Base-by-base conservation (phyloP, 2,113 vertebrate genomes). In the Polypterus senegalus region DNA sequence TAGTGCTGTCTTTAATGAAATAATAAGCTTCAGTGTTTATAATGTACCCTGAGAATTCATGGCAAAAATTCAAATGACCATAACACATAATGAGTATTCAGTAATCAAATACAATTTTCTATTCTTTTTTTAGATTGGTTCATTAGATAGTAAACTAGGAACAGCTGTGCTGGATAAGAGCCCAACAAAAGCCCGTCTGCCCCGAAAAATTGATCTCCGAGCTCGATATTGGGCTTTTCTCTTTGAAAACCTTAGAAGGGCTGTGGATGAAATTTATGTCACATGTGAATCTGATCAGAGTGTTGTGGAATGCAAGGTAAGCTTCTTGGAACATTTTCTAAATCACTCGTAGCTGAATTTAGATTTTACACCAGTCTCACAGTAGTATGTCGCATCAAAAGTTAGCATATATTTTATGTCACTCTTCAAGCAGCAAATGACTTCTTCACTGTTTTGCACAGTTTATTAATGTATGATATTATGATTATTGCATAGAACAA, bases 151-250 rank as follows among this genome's bases (percentile, higher is more conserved):
- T 68, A 98, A 97, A 79, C 67, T 79, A 68, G 61, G 78, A 64
- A 54, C 81, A 45, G 80, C 74, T 57, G 60, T 77, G 62, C 76
- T 89, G 73, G 95, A 98, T 44, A 98, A 99, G 77, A 99, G 95
- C 72, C 96, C 96, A 5, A 92, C 87, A 0, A 99, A 99, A 69
- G 65, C 75, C 27, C 85, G 94, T 60, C 93, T 90, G 58, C 95
- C 92, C 10, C 89, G 96, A 2, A 98, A 93, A 78, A 88, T 97
- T 65, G 96, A 99, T 67, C 81, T 99, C 48, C 80, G 94, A 62
- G 95, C 95, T 0, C 89, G 95, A 7, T 99, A 99, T 72, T 99
- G 96, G 96, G 96, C 96, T 0, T 99, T 98, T 69, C 93, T 99
- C 5, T 99, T 99, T 11, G 96, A 99, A 73, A 98, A 99, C 67